Conservation (phyloP, 2,797 vertebrate species). For the Enteromius radiatus region DNA sequence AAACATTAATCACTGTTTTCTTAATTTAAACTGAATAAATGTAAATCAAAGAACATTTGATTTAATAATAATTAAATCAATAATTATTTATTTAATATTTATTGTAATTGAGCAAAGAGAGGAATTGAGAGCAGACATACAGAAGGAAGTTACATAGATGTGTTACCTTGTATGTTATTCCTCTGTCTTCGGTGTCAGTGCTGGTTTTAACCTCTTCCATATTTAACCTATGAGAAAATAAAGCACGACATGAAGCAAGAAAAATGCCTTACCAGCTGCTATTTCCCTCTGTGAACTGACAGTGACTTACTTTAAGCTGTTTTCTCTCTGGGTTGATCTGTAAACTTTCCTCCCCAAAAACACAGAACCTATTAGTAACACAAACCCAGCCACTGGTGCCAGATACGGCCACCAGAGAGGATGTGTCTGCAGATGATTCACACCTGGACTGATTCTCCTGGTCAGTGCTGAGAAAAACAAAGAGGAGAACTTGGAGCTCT, state of each 20-base stretch:
- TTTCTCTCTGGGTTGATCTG: background rate
- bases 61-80: background rate
- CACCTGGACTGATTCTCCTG: conserved; percentile 14
- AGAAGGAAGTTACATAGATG: conserved; percentile 2
- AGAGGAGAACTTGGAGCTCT: background rate
- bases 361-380: background rate
- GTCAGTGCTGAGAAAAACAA: conserved; percentile 11
- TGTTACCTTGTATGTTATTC: background rate
- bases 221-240: conserved; percentile 7
- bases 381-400: background rate
- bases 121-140: background rate
- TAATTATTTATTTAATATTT: no score
- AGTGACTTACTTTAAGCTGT: background rate
- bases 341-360: conserved; percentile 1
- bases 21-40: background rate
- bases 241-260: background rate
- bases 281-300: background rate
- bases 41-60: background rate
- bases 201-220: background rate
- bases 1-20: background rate
- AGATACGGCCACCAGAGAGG: background rate
- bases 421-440: background rate
- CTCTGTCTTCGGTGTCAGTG: background rate
- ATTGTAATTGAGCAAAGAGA: background rate
- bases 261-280: background rate